Evolutionary conservation across 2,113 vertebrate species (phyloP), one percentile per base, ranked within the genome.

Genomic region (Lanius ludovicianus): DNA sequence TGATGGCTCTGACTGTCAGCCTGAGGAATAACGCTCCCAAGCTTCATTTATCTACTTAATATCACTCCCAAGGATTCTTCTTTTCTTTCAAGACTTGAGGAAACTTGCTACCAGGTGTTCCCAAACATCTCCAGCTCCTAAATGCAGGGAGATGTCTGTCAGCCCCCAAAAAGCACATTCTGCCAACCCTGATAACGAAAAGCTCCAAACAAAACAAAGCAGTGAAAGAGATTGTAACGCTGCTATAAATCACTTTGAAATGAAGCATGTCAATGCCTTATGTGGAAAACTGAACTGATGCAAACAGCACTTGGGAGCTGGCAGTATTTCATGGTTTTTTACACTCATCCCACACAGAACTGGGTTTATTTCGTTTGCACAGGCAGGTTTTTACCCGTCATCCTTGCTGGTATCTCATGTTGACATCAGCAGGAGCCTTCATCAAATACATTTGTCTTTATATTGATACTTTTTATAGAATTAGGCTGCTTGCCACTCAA

Each of bases 391-490:
- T 78, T 84, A 59, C 68, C 83, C 47, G 6, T 86, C 73, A 52
- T 56, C 49, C 68, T 90, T 86, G 73, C 86, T 86, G 63, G 42
- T 86, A 60, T 86, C 47, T 90, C 64, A 11, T 55, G 83, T 84
- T 63, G 60, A 84, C 86, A 96, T 84, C 91, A 92, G 73, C 64
- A 71, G 76, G 77, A 96, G 80, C 64, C 80, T 95, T 95, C 91
- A 84, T 67, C 86, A 78, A 84, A 89, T 64, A 56, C 44, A 68
- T 84, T 82, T 89, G 52, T 91, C 87, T 89, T 87, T 25, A 65
- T 87, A 30, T 24, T 47, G 68, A 50, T 90, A 73, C 62, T 84
- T 92, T 92, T 84, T 93, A 91, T 89, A 95, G 84, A 92, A 71
- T 30, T 64, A 67, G 87, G 89, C 84, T 82, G 81, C 41, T 79